A percentile compares a stretch with the other conserved stretches of the same genome.
These are phyloP conservation scores for Spodoptera litura DNA, from an alignment of 1,140 invertebrate species.

Conservation along the genomic window DNA sequence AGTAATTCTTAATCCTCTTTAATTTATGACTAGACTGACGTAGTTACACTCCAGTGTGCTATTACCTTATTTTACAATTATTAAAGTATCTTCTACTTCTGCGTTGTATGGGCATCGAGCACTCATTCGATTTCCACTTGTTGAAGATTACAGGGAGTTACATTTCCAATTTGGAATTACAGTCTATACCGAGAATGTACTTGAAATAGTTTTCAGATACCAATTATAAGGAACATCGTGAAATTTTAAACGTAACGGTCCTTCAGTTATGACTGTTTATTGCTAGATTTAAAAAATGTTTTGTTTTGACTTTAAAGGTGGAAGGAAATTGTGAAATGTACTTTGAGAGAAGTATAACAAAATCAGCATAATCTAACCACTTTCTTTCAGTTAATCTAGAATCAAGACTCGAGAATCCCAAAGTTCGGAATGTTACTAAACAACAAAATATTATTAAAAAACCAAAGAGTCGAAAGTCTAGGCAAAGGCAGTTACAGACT, in stretches of 20 bases:
- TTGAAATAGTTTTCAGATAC: constrained; percentile 3
- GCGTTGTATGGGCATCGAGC: not conserved
- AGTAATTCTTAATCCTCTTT: no score
- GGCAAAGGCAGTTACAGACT: no score
- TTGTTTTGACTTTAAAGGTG: not conserved
- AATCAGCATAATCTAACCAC: no score
- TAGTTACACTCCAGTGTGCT: not conserved
- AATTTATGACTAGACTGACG: not conserved
- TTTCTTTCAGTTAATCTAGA: no score
- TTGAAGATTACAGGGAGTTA: constrained; percentile 31
- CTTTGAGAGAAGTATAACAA: no score
- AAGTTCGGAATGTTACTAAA: no score
- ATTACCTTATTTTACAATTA: constrained; percentile 3
- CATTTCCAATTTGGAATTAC: constrained; percentile 22
- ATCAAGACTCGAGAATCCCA: no score
- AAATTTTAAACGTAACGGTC: not conserved
- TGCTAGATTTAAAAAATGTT: no score
- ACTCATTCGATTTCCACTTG: constrained; percentile 26
- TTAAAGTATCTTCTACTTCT: constrained; percentile 17
- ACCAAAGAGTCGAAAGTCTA: no score
- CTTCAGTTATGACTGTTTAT: not conserved
- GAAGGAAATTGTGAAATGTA: not conserved
- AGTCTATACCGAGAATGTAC: not conserved
- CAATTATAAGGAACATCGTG: not conserved
- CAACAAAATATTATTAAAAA: no score